Conservation (phyloP, 2,113 vertebrate genomes). For the Conger conger region DNA sequence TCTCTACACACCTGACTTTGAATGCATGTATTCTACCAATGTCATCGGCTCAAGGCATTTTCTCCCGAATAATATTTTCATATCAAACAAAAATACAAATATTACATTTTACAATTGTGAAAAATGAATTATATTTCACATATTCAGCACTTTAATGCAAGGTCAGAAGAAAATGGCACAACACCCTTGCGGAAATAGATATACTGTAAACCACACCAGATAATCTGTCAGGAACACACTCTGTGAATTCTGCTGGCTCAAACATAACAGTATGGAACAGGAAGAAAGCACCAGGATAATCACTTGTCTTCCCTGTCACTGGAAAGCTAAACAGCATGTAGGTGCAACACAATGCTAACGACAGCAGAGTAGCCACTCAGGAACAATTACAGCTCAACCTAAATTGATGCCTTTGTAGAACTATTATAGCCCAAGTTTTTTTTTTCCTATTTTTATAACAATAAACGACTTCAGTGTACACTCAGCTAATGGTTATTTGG, state of each 20-base stretch:
- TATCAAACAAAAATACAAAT: no score
- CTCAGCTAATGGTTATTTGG: background rate
- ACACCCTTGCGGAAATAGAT: no score
- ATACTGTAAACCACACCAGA: no score
- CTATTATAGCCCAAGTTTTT: background rate
- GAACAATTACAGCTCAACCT: background rate
- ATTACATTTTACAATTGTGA: no score
- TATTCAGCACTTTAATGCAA: no score
- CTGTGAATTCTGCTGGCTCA: background rate
- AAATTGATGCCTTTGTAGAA: background rate
- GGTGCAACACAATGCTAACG: background rate
- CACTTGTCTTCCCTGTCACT: background rate
- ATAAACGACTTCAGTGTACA: background rate
- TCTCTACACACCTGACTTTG: no score
- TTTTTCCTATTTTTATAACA: background rate
- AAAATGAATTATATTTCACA: no score
- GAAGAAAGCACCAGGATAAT: background rate
- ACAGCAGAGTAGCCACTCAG: background rate
- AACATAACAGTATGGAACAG: no score
- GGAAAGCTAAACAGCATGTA: background rate
- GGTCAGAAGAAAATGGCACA: no score
- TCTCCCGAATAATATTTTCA: background rate
- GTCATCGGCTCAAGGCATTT: background rate
- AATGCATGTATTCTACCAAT: no score
- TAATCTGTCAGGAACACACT: no score